These are phyloP conservation scores for Drosophila mayri DNA, from an alignment of 1,140 invertebrate species.

Conservation along the genomic window DNA sequence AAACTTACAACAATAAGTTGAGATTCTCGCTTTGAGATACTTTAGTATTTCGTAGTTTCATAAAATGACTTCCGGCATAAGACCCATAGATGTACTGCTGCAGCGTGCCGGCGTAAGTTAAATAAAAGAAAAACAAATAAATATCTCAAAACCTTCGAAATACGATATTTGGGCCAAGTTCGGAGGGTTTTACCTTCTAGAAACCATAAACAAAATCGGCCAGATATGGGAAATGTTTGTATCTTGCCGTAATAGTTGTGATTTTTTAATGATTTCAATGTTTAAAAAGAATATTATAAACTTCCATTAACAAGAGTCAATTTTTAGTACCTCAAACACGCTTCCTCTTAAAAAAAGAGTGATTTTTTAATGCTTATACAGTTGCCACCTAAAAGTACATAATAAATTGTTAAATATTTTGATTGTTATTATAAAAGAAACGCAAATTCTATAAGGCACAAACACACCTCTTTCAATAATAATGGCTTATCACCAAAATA, in stretches of 20 bases:
- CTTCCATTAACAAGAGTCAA: neutral
- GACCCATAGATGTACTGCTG: slow-evolving; percentile 79
- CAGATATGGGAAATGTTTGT: neutral
- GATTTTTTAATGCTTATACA: slow-evolving; percentile 5
- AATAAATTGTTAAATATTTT: slow-evolving; percentile 10
- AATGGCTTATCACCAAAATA: neutral
- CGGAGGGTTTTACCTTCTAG: slow-evolving; percentile 6
- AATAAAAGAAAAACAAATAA: slow-evolving; percentile 4
- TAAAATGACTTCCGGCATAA: slow-evolving; percentile 70
- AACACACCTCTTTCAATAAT: slow-evolving; percentile 9
- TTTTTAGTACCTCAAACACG: neutral
- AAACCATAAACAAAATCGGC: neutral
- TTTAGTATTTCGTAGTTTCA: slow-evolving; percentile 19
- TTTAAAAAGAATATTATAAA: neutral
- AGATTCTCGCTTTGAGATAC: slow-evolving; percentile 25
- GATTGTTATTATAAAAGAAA: neutral
- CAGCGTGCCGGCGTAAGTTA: slow-evolving; percentile 81
- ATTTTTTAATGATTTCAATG: slow-evolving; percentile 1
- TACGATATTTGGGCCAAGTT: slow-evolving; percentile 64
- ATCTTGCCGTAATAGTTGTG: too few species aligned
- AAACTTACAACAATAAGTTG: slow-evolving; percentile 9
- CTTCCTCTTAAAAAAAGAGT: neutral
- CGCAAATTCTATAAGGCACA: neutral
- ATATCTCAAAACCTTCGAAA: slow-evolving; percentile 13
- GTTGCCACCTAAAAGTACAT: slow-evolving; percentile 3